Evolutionary conservation across 2,113 vertebrate genomes (phyloP), one percentile per base, ranked within the genome.

Genomic region (Polypterus senegalus): DNA sequence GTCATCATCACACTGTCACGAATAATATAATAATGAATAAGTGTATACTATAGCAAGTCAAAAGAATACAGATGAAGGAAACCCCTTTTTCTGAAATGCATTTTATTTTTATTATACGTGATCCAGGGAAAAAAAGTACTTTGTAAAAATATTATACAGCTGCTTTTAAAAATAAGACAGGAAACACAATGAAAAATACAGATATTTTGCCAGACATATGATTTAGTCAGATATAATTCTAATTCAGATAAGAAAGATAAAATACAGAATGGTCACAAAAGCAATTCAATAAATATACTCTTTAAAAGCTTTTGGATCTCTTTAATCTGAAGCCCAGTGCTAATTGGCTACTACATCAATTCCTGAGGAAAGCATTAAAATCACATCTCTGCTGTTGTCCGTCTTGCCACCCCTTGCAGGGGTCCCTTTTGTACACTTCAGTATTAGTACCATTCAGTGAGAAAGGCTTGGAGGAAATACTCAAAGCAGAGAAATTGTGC

Each of bases 391-490:
- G 64, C 27, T 0, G 73, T 75, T 71, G 78, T 74, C 69, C 69
- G 66, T 77, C 80, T 77, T 52, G 58, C 49, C 67, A 58, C 77
- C 74, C 79, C 80, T 72, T 75, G 61, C 66, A 9, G 46, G 70
- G 76, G 71, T 74, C 79, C 65, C 67, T 71, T 63, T 53, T 63
- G 67, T 72, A 59, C 61, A 9, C 75, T 64, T 61, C 62, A 61
- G 71, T 59, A 55, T 67, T 55, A 64, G 72, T 71, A 76, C 76
- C 77, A 77, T 77, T 78, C 75, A 68, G 70, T 66, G 11, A 70
- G 67, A 63, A 75, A 72, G 67, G 65, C 74, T 61, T 63, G 66
- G 65, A 72, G 67, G 72, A 11, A 66, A 66, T 69, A 58, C 58
- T 60, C 4, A 65, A 71, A 73, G 58, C 68, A 64, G 27, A 47